phyloP scores from a whole-genome alignment of 2,888 invertebrate species.

The Microchrysa polita region DNA sequence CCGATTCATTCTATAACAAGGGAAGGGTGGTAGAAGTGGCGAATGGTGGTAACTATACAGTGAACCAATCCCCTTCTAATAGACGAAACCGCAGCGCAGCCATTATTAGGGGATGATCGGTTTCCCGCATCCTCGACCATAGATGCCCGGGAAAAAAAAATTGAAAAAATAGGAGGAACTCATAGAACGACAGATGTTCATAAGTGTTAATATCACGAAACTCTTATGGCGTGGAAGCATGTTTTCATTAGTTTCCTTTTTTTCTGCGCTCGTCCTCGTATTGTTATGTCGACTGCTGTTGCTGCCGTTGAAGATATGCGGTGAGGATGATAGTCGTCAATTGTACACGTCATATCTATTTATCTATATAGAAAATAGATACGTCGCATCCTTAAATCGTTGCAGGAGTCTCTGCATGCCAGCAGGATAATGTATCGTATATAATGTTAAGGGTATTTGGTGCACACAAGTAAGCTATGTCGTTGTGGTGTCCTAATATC shows the following conservation, averaged over 20 bases:
- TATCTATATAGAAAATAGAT: constrained; percentile 27
- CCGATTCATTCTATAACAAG: not conserved
- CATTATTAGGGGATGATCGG: constrained; percentile 31
- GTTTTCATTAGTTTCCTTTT: constrained; percentile 37
- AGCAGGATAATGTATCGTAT: constrained; percentile 36
- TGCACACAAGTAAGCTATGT: not conserved
- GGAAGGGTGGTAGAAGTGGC: not conserved
- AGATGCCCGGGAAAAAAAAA: not conserved
- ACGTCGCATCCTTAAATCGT: too few species aligned
- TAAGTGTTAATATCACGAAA: constrained; percentile 41
- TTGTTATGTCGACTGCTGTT: too few species aligned
- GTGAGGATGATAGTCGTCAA: constrained; percentile 30
- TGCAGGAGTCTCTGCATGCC: constrained; percentile 21
- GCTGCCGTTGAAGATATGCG: not conserved
- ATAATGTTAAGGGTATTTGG: constrained; percentile 29
- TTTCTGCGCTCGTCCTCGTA: not conserved
- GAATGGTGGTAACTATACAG: constrained; percentile 5
- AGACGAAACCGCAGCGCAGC: not conserved
- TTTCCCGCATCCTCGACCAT: constrained; percentile 27
- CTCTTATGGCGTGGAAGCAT: constrained; percentile 37
- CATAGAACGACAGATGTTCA: constrained; percentile 24
- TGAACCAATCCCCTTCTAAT: constrained; percentile 32
- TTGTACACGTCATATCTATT: constrained; percentile 30
- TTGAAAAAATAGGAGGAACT: constrained; percentile 37
- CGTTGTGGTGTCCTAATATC: not conserved